Evolutionary conservation across 2,113 vertebrate genomes (phyloP).

Genomic region (Fregata magnificens): DNA sequence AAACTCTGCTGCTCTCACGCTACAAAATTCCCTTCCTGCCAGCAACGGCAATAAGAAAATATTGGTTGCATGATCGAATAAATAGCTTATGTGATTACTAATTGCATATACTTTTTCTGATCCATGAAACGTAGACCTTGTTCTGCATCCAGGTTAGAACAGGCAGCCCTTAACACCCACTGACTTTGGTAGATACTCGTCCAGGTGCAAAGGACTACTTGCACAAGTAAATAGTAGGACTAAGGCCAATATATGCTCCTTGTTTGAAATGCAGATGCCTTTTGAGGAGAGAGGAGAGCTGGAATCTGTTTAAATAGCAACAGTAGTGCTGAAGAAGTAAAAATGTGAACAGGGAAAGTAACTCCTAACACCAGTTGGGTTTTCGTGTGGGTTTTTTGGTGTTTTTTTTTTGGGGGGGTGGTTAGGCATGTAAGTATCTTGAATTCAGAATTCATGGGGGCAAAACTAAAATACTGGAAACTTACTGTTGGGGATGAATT

Average conservation of each 20-base stretch:
- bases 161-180: background rate
- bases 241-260: background rate
- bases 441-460: background rate
- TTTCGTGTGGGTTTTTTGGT: background rate
- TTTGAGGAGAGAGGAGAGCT: background rate
- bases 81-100: background rate
- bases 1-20: background rate
- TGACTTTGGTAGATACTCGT: background rate
- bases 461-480: background rate
- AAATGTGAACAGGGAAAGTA: background rate
- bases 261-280: background rate
- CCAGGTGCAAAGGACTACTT: background rate
- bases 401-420: background rate
- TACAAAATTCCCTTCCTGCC: background rate
- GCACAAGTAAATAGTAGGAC: background rate
- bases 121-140: background rate
- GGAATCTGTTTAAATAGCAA: background rate
- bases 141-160: background rate
- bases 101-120: background rate
- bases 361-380: background rate
- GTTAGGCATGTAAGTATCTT: background rate
- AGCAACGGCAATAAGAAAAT: background rate
- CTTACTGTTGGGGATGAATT: background rate
- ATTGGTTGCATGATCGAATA: background rate
- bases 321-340: background rate